Evolutionary conservation across 2,888 invertebrate genomes (phyloP).

Genomic region (Eupithecia exiguata): DNA sequence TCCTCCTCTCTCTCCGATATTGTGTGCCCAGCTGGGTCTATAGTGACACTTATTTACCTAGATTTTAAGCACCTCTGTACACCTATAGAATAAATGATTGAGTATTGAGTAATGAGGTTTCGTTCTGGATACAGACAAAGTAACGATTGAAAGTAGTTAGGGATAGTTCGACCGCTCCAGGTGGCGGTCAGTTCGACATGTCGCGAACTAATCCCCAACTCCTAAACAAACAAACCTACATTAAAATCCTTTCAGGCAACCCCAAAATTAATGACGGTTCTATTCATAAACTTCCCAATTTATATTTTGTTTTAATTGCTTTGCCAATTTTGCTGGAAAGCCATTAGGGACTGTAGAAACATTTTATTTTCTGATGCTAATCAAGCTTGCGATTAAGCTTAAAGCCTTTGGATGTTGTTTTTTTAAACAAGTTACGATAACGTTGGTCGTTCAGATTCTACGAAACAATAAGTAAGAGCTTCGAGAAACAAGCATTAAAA

Average conservation of each 20-base stretch:
- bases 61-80: too few relatives aligned
- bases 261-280: conserved; percentile 58
- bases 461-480: neutral
- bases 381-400: conserved; percentile 22
- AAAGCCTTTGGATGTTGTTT: conserved; percentile 16
- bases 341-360: conserved; percentile 38
- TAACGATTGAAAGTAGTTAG: conserved; percentile 1
- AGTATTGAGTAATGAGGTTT: neutral
- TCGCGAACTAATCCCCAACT: conserved; percentile 54
- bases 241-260: conserved; percentile 59
- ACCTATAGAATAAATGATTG: too few relatives aligned
- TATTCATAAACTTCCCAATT: conserved; percentile 59
- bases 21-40: too few relatives aligned
- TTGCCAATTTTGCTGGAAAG: conserved; percentile 38
- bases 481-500: conserved; percentile 1
- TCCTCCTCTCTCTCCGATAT: too few relatives aligned
- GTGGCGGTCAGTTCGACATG: conserved; percentile 55
- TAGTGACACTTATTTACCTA: too few relatives aligned
- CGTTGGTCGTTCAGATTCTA: neutral
- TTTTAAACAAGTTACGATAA: conserved; percentile 10
- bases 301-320: conserved; percentile 61
- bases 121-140: neutral
- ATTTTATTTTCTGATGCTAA: conserved; percentile 34
- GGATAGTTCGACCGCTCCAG: conserved; percentile 45
- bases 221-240: conserved; percentile 57